Evolutionary conservation across 2,888 invertebrate genomes (phyloP).

Genomic region (Tachina lurida): DNA sequence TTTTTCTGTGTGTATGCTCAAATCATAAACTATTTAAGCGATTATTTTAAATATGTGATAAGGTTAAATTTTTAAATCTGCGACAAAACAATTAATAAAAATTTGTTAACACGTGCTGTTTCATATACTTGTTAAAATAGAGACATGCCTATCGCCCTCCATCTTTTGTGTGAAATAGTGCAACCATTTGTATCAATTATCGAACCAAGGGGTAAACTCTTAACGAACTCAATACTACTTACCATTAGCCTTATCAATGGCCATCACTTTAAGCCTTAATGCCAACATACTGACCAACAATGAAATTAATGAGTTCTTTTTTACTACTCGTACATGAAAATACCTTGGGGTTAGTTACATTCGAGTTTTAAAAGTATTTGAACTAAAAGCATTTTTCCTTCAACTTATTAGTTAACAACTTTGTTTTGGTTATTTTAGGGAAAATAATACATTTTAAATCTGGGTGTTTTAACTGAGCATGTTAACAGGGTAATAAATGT

Average conservation of each 20-base stretch:
- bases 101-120: not conserved
- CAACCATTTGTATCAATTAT: constrained; percentile 83
- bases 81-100: too few relatives aligned
- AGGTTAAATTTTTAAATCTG: too few relatives aligned
- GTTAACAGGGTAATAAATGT: constrained; percentile 67
- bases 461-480: constrained; percentile 63
- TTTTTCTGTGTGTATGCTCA: too few relatives aligned
- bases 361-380: constrained; percentile 51
- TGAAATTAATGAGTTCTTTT: constrained; percentile 15
- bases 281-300: constrained; percentile 33
- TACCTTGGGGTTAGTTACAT: constrained; percentile 43
- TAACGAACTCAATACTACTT: constrained; percentile 77
- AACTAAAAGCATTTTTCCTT: constrained; percentile 53
- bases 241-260: constrained; percentile 65
- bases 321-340: not conserved
- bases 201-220: constrained; percentile 82
- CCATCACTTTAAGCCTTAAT: constrained; percentile 60
- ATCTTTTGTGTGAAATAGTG: constrained; percentile 66
- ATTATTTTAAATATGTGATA: too few relatives aligned
- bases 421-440: constrained; percentile 37
- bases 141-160: not conserved
- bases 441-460: constrained; percentile 34
- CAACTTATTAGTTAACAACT: constrained; percentile 63
- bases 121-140: not conserved
- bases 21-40: too few relatives aligned